Evolutionary conservation across 2,113 vertebrate genomes (phyloP).

Genomic region (Ginglymostoma cirratum): DNA sequence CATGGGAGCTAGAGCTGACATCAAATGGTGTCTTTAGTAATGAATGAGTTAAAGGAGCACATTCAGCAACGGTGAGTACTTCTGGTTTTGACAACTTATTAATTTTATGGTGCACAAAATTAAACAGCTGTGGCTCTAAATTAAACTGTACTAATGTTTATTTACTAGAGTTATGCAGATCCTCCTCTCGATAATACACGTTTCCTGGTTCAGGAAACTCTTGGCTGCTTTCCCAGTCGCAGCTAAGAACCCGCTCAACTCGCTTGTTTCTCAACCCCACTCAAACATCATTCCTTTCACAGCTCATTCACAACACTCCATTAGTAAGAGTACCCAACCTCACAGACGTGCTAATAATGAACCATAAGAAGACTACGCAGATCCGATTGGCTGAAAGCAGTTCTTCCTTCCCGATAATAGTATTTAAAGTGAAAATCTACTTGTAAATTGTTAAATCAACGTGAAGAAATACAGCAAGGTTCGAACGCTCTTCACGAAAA

Average conservation of each 20-base stretch:
- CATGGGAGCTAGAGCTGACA: too few species aligned
- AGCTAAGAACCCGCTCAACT: neutral
- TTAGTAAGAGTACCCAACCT: neutral
- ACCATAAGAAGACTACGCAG: neutral
- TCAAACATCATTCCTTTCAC: neutral
- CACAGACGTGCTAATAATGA: too few species aligned
- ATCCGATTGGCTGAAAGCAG: neutral
- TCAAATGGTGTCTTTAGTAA: neutral
- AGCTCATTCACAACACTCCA: neutral
- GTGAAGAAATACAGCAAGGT: neutral
- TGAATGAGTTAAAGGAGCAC: neutral
- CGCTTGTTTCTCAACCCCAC: neutral
- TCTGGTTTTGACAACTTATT: neutral
- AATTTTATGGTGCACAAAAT: neutral
- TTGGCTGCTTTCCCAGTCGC: slow-evolving; percentile 29
- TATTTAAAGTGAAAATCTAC: neutral
- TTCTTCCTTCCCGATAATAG: neutral
- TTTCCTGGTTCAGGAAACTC: neutral
- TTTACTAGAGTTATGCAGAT: slow-evolving; percentile 22
- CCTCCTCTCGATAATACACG: neutral
- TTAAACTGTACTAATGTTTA: slow-evolving; percentile 15
- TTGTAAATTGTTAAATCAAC: neutral
- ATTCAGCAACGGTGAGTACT: neutral
- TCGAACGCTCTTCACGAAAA: neutral
- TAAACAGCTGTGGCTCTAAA: slow-evolving; percentile 28